Evolutionary conservation across 2,797 vertebrate genomes (phyloP).

Genomic region (Cryptoblepharus egeriae): DNA sequence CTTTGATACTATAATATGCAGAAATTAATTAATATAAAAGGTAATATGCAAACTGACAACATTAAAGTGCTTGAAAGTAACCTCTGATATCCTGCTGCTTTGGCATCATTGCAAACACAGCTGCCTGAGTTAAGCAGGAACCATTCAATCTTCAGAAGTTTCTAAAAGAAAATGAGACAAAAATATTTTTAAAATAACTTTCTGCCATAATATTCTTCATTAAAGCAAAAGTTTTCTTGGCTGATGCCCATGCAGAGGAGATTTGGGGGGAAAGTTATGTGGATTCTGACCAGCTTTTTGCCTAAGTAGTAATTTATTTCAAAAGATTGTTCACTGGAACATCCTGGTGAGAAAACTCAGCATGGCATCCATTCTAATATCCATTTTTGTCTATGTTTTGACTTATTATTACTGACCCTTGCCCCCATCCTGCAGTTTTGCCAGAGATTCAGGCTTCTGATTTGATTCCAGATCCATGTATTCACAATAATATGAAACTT

Average conservation of each 20-base stretch:
- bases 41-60: slow-evolving; percentile 40
- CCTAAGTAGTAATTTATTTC: not conserved
- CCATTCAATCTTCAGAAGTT: slow-evolving; percentile 5
- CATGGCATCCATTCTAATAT: not conserved
- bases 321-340: not conserved
- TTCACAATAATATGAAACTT: not conserved
- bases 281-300: not conserved
- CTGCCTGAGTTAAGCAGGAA: not conserved
- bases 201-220: slow-evolving; percentile 1
- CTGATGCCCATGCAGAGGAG: not conserved
- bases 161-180: not conserved
- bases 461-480: not conserved
- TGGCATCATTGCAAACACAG: not conserved
- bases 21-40: slow-evolving; percentile 41
- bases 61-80: slow-evolving; percentile 26
- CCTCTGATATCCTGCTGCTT: slow-evolving; percentile 3
- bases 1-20: slow-evolving; percentile 38
- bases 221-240: slow-evolving; percentile 9
- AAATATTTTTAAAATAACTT: not conserved
- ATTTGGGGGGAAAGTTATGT: not conserved
- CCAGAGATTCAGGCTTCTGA: not conserved
- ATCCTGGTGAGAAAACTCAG: not conserved
- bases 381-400: not conserved
- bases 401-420: not conserved
- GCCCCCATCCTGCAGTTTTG: not conserved